Evolutionary conservation across 2,113 vertebrate species (phyloP).

Genomic region (Rhinichthys klamathensis): DNA sequence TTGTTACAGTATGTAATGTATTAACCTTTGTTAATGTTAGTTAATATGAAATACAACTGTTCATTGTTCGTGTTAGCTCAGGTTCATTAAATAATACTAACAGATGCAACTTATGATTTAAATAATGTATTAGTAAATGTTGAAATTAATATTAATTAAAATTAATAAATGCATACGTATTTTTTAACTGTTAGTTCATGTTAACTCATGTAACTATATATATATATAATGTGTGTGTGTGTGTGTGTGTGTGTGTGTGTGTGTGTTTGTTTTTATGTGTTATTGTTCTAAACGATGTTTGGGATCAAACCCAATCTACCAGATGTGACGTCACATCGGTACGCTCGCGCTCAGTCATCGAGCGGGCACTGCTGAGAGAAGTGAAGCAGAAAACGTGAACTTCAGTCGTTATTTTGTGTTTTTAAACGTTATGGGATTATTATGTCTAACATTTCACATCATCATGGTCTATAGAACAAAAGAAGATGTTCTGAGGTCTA

Average conservation of each 20-base stretch:
- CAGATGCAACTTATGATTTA: not conserved
- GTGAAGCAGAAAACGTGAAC: not conserved
- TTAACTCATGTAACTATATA: too few relatives aligned
- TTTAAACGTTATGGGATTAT: conserved; percentile 4
- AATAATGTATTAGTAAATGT: not conserved
- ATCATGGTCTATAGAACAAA: conserved; percentile 15
- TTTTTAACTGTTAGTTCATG: too few relatives aligned
- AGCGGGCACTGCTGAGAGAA: not conserved
- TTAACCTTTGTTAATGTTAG: not conserved
- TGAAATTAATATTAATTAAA: not conserved
- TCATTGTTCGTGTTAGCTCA: not conserved
- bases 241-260: not conserved
- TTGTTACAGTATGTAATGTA: not conserved
- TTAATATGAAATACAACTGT: not conserved
- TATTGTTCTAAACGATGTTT: not conserved
- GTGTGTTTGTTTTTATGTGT: not conserved
- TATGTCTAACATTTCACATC: not conserved
- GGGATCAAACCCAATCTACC: not conserved
- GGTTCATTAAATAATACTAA: not conserved
- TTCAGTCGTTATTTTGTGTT: not conserved
- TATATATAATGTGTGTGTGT: too few relatives aligned
- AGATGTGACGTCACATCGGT: conserved; percentile 24
- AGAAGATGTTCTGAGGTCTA: not conserved
- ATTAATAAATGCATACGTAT: too few relatives aligned
- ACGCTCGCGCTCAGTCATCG: not conserved